Base-by-base conservation (phyloP, 1,140 invertebrate species). In the Atta colombica region DNA sequence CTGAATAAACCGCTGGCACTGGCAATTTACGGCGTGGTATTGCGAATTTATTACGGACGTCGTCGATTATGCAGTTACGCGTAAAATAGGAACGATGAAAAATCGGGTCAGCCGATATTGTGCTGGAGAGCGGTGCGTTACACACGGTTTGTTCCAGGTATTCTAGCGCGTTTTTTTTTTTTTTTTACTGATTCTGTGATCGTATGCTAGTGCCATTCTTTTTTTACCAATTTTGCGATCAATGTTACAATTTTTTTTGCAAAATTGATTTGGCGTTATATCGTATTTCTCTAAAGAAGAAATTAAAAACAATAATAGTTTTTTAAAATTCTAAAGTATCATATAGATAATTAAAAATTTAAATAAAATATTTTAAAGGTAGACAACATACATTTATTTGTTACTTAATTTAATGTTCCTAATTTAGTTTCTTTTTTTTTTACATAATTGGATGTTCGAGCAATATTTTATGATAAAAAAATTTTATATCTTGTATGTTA, bases 61-160 rank as follows among this genome's bases (percentile, higher is more conserved):
- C 58, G 28, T 90, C 78, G 89, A 90, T 90, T 90, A 90, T 88
- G 89, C 89, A 77, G 75, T 75, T 82, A 77, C 80, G 55, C 55
- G 75, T 90, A 69, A 90, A 85, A 90, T 85, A 86, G 88, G 49
- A 87, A 82, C 68, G 75, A 31, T 31, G 55, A 60, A 58, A 53
- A 90, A 85, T 28, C 86, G 61, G 85, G 85, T 87, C 85, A 45
- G 31, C 51, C 45, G 12, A 77, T 75, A 78, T 69, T 69, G 60
- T 66, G 14, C 35, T 45, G 53, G 60, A 88, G 45, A 75, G 63
- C 25, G 66, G 71, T 45, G 71, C 53, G 10, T 28, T 55, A 35
- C 51, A 80, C 49, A 69, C 21, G 45, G 31, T 71, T 71, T 71
- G 39, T 74, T 61, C 45, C 35, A 51, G 25, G 14, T 61, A 53